Percentiles rank a stretch among this genome's conserved stretches.
These are phyloP conservation scores for Apodemus speciosus DNA, from an alignment of 2,113 vertebrate genomes.

Conservation along the genomic window DNA sequence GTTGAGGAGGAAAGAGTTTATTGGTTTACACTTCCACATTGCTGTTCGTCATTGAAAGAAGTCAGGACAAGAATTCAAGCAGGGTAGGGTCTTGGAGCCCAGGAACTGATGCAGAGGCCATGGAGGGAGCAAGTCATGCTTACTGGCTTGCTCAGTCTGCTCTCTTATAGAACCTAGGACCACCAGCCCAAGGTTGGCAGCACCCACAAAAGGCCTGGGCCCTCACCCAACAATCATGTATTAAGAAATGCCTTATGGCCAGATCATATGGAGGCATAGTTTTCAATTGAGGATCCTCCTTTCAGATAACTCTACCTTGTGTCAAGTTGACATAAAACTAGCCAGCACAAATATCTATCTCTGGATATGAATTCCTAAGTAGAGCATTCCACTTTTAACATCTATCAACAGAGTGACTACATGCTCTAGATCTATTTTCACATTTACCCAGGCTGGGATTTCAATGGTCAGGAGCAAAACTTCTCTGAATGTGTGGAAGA, in stretches of 20 bases:
- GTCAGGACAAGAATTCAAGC: neutral
- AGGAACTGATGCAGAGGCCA: neutral
- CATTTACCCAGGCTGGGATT: neutral
- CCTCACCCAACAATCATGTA: neutral
- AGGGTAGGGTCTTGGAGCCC: neutral
- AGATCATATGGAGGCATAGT: neutral
- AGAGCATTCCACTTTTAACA: neutral
- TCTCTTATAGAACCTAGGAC: neutral
- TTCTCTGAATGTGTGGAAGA: neutral
- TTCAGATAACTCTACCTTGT: neutral
- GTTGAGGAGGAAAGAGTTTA: neutral
- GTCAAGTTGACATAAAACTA: neutral
- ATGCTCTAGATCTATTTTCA: neutral
- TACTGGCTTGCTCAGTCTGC: neutral
- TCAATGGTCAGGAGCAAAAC: neutral
- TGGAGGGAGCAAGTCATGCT: neutral
- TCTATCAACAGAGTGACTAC: neutral
- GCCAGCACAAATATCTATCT: neutral
- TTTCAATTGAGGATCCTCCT: neutral
- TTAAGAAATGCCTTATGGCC: neutral
- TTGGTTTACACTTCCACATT: neutral
- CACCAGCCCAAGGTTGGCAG: neutral
- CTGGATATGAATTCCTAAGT: neutral
- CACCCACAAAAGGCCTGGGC: neutral
- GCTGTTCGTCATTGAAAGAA: neutral